Evolutionary conservation across 2,797 vertebrate species (phyloP).

Genomic region (Halcyon chelicuti): DNA sequence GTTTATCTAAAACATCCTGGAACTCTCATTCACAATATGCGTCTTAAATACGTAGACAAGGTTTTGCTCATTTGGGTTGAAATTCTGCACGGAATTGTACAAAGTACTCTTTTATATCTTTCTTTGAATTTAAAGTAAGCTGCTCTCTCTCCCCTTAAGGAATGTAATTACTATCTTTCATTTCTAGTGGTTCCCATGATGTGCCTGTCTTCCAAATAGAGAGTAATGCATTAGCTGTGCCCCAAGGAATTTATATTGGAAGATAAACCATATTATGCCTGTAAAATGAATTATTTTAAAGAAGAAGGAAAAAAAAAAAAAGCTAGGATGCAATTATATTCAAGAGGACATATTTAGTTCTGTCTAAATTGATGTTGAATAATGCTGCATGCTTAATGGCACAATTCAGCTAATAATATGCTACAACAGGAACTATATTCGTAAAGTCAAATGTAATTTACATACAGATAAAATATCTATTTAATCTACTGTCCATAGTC

Average conservation of each 20-base stretch:
- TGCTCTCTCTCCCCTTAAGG: constrained; percentile 33
- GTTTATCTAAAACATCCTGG: neutral
- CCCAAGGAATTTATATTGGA: constrained; percentile 43
- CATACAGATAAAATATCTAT: constrained; percentile 13
- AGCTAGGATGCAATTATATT: constrained; percentile 44
- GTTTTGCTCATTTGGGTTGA: neutral
- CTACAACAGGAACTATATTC: constrained; percentile 17
- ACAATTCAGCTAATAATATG: constrained; percentile 43
- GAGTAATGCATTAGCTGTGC: constrained; percentile 52
- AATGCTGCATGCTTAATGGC: constrained; percentile 19
- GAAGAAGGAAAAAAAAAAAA: neutral
- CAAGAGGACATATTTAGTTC: constrained; percentile 37
- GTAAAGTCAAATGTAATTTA: constrained; percentile 26
- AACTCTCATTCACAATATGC: neutral
- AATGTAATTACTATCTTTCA: constrained; percentile 44
- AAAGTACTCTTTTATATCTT: neutral
- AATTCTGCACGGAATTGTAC: neutral
- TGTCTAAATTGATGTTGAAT: constrained; percentile 48
- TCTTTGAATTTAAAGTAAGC: constrained; percentile 32
- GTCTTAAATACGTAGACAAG: neutral
- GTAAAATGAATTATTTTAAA: constrained; percentile 53
- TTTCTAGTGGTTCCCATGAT: constrained; percentile 33
- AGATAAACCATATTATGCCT: constrained; percentile 43
- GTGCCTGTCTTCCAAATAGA: constrained; percentile 35
- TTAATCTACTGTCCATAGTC: neutral